phyloP scores from a whole-genome alignment of 2,888 invertebrate genomes.

The Taenaris catops region DNA sequence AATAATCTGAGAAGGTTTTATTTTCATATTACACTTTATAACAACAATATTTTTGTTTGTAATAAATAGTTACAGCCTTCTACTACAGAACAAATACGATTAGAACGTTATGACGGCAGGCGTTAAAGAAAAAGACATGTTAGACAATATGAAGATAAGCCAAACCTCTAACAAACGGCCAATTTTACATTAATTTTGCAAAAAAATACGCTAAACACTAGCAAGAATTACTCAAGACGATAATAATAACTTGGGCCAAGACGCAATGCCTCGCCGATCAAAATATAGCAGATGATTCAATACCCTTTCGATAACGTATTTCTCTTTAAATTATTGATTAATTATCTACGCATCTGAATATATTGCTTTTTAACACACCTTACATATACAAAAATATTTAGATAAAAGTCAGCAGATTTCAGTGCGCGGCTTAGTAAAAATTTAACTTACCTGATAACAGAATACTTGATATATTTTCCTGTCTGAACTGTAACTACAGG shows the following conservation, averaged over 20 bases:
- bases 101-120: no score
- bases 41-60: no score
- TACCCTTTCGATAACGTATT: constrained; percentile 17
- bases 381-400: constrained; percentile 33
- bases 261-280: constrained; percentile 64
- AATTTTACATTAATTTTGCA: constrained; percentile 4
- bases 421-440: constrained; percentile 56
- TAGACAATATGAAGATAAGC: constrained; percentile 1
- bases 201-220: constrained; percentile 7
- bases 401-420: constrained; percentile 58
- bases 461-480: constrained; percentile 30
- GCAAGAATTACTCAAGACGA: constrained; percentile 40
- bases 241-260: constrained; percentile 56
- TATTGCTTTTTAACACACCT: constrained; percentile 11
- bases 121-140: no score
- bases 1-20: no score
- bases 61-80: no score
- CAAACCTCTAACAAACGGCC: background rate
- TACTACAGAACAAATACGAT: no score
- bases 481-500: constrained; percentile 12
- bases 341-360: constrained; percentile 1
- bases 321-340: constrained; percentile 8
- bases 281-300: constrained; percentile 32
- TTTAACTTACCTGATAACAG: constrained; percentile 49
- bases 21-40: no score